Conservation (phyloP, 2,797 vertebrate species). For the Channallabes apus region DNA sequence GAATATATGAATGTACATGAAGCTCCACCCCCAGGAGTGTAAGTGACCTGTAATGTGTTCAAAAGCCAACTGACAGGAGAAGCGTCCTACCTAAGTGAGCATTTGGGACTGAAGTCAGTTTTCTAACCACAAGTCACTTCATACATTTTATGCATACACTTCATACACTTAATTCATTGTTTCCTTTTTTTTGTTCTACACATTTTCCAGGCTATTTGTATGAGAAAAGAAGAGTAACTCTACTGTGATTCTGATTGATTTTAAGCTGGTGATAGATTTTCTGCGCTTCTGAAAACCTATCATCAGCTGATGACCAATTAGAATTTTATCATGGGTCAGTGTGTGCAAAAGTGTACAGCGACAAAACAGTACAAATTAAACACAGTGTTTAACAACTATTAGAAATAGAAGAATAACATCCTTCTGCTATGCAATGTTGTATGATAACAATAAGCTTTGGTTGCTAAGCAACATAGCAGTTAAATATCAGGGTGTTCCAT, state of each 20-base stretch:
- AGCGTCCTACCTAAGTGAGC: background rate
- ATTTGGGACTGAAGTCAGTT: background rate
- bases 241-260: background rate
- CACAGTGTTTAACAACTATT: background rate
- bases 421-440: background rate
- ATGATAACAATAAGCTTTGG: background rate
- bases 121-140: background rate
- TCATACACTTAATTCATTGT: too few relatives aligned
- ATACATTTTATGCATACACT: background rate
- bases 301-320: background rate
- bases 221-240: background rate
- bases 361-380: background rate
- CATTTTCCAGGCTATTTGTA: background rate
- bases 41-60: background rate
- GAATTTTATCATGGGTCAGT: background rate
- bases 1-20: background rate
- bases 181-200: background rate
- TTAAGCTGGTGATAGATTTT: background rate
- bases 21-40: background rate
- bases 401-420: background rate
- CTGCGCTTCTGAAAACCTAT: background rate
- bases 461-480: slow-evolving; percentile 7
- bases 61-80: background rate
- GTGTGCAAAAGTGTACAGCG: background rate
- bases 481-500: background rate